Conservation (phyloP, 2,888 invertebrate species). For the Trichogramma dendrolimi region DNA sequence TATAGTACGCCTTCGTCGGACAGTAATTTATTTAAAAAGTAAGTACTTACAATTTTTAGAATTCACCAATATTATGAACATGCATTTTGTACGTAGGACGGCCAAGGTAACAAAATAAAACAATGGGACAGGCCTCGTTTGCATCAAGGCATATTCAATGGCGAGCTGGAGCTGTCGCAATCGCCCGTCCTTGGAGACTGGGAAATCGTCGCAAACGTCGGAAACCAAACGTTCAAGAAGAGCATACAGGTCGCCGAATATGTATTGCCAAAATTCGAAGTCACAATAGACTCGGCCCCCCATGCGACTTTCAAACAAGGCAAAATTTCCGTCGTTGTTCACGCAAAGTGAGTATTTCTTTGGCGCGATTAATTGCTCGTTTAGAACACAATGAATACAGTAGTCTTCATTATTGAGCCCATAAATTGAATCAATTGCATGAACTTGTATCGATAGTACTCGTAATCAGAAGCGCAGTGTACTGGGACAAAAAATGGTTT, state of each 20-base stretch:
- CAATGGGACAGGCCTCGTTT: conserved; percentile 69
- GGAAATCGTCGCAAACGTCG: conserved; percentile 69
- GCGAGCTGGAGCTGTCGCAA: conserved; percentile 72
- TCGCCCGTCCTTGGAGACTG: conserved; percentile 84
- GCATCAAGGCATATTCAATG: conserved; percentile 71
- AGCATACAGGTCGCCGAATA: conserved; percentile 83
- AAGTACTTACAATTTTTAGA: background rate
- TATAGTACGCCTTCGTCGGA: background rate
- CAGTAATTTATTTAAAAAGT: background rate
- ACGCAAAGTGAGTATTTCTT: conserved; percentile 66
- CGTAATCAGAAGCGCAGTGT: too few species aligned
- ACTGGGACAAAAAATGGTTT: too few species aligned
- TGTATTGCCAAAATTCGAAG: conserved; percentile 89
- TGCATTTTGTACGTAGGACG: conserved; percentile 58
- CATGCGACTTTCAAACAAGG: conserved; percentile 79
- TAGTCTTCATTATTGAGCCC: too few species aligned
- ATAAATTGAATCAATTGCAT: too few species aligned
- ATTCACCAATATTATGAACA: background rate
- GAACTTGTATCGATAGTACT: too few species aligned
- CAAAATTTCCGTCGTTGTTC: conserved; percentile 72
- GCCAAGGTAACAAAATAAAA: conserved; percentile 74
- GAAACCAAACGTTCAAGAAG: conserved; percentile 66
- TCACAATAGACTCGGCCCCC: conserved; percentile 75
- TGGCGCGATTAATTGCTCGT: background rate
- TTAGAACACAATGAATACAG: background rate